Base-by-base conservation (phyloP, 2,888 invertebrate species). In the Thera obeliscata region DNA sequence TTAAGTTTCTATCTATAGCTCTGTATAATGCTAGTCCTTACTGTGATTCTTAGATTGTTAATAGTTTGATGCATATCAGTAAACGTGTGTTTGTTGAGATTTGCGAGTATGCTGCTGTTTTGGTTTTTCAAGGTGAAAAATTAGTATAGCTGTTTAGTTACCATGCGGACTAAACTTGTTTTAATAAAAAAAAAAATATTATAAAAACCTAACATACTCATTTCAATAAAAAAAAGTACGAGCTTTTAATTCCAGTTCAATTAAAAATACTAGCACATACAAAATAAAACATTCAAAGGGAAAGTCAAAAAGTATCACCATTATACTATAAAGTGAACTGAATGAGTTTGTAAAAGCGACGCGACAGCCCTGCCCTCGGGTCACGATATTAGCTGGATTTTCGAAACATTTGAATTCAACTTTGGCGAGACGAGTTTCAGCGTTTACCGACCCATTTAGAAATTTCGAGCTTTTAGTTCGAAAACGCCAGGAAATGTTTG, bases 21-120 rank as follows among this genome's bases (percentile, higher is more conserved):
- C 72, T 76, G 67, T 81, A 81, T 62, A 83, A 86, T 81, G 84
- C 90, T 90, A 90, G 90, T 90, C 88, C 83, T 81, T 85, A 88
- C 90, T 90, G 90, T 90, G 90, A 90, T 90, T 88, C 78, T 80
- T 87, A 86, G 82, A 73, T 71, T 72, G 68, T 70, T 70, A 61
- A 67, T 74, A 72, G 72, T 68, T 73, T 76, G 67, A 72, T 77
- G 75, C 75, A 75, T 75, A 75, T 75, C 75, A 75, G 60, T 66
- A 64, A 56, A 11, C 35, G 67, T 64, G 60, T 68, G 67, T 59
- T 48, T 56, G 55, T 49, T 48, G 49, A 54, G 52, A 60, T 41
- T 49, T 61, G 49, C 11, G 55, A 8, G 36, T 35, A 46, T 43
- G 58, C 48, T 50, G 33, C 54, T 58, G 52, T 43, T 72, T 66